Evolutionary conservation across 2,888 invertebrate species (phyloP).

Genomic region (Lissonota sp.): DNA sequence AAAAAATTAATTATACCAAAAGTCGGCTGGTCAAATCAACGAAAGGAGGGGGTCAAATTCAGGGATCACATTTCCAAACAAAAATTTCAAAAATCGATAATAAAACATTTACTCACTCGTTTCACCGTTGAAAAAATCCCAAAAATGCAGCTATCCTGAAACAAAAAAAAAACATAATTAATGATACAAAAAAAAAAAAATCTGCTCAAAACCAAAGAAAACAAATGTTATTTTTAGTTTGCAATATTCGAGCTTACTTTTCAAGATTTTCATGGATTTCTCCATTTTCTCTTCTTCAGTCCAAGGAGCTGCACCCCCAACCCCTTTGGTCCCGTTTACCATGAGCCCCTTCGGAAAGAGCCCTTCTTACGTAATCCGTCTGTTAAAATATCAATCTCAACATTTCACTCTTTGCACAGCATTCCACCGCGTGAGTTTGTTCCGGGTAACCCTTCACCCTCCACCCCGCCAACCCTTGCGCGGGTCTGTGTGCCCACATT

Average conservation of each 20-base stretch:
- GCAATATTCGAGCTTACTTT: too few relatives aligned
- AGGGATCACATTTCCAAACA: too few relatives aligned
- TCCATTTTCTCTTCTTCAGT: background rate
- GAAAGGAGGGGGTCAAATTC: too few relatives aligned
- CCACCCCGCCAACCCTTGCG: constrained; percentile 15
- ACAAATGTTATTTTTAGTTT: too few relatives aligned
- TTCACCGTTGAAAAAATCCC: too few relatives aligned
- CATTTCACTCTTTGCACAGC: constrained; percentile 81
- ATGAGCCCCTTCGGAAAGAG: constrained; percentile 32
- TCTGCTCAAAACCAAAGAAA: too few relatives aligned
- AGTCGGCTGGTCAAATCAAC: too few relatives aligned
- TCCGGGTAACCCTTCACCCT: constrained; percentile 57
- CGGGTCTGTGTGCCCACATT: constrained; percentile 45
- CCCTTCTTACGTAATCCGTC: constrained; percentile 80
- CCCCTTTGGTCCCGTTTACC: constrained; percentile 18
- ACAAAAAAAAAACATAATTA: too few relatives aligned
- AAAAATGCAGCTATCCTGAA: too few relatives aligned
- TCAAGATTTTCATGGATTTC: background rate
- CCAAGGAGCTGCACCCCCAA: background rate
- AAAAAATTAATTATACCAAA: background rate
- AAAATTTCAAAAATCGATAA: too few relatives aligned
- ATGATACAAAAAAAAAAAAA: too few relatives aligned
- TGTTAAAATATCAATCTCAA: constrained; percentile 83
- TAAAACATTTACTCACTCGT: too few relatives aligned
- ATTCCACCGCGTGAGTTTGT: constrained; percentile 72